phyloP scores from a whole-genome alignment of 2,888 invertebrate species.

The Torymus texanus region DNA sequence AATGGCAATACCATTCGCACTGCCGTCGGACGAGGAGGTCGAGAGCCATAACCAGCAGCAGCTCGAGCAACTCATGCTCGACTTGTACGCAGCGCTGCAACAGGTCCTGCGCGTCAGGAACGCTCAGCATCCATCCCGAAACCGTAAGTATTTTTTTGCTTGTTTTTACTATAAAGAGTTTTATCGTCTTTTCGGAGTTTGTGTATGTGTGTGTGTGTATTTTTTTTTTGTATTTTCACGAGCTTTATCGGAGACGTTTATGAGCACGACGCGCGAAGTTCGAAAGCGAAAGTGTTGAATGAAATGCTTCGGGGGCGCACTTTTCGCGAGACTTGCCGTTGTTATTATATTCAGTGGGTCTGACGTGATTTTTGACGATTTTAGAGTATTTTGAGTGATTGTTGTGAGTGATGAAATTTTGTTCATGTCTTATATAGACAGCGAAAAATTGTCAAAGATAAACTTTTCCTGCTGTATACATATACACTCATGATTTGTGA shows the following conservation, averaged over 20 bases:
- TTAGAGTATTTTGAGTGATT: too few relatives aligned
- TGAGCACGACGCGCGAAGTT: neutral
- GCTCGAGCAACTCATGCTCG: constrained; percentile 72
- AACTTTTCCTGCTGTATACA: too few relatives aligned
- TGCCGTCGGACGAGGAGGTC: constrained; percentile 71
- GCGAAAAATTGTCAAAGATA: too few relatives aligned
- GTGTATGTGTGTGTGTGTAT: neutral
- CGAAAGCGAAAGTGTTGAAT: neutral
- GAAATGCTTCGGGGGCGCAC: neutral
- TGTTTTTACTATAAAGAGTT: neutral
- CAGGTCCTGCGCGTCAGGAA: constrained; percentile 71
- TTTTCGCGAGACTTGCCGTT: neutral
- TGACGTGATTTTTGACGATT: too few relatives aligned
- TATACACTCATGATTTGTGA: too few relatives aligned
- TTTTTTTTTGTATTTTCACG: neutral
- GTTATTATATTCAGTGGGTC: too few relatives aligned
- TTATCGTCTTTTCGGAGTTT: too few relatives aligned
- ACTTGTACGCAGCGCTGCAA: constrained; percentile 71
- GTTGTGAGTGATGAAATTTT: too few relatives aligned
- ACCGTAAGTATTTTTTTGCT: constrained; percentile 68
- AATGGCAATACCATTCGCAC: constrained; percentile 72
- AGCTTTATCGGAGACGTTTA: neutral
- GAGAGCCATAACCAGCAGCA: constrained; percentile 65
- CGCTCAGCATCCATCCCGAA: constrained; percentile 68
- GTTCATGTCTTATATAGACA: too few relatives aligned